Evolutionary conservation across 2,113 vertebrate species (phyloP).

Genomic region (Bubo scandiacus): DNA sequence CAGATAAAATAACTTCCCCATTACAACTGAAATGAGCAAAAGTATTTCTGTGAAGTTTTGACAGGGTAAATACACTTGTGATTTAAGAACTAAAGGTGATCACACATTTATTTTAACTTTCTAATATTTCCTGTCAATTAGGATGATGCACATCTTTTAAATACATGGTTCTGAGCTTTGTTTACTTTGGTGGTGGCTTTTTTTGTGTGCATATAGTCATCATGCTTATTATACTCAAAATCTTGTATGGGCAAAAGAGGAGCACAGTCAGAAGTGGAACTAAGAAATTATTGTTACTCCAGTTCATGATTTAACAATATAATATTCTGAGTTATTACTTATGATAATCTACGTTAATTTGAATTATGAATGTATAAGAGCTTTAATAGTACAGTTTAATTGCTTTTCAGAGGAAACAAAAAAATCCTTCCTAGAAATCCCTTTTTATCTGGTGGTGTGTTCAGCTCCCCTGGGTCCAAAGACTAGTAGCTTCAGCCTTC

Average conservation of each 20-base stretch:
- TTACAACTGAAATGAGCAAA: neutral
- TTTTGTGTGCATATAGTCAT: neutral
- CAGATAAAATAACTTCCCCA: neutral
- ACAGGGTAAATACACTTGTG: neutral
- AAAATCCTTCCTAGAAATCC: neutral
- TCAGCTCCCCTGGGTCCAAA: neutral
- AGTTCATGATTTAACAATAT: neutral
- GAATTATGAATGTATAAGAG: too few relatives aligned
- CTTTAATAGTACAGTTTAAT: neutral
- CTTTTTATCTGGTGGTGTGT: neutral
- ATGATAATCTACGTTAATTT: too few relatives aligned
- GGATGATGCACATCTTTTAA: neutral
- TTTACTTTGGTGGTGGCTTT: neutral
- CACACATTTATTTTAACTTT: neutral
- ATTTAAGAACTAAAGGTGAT: neutral
- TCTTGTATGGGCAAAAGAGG: neutral
- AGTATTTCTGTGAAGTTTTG: neutral
- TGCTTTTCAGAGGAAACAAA: neutral
- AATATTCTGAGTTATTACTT: neutral
- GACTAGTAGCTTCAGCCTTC: neutral
- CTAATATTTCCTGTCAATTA: neutral
- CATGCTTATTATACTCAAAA: neutral
- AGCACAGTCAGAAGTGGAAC: neutral
- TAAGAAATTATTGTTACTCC: neutral
- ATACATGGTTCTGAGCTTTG: neutral